Percentiles rank a stretch among this genome's conserved stretches.
These are phyloP conservation scores for Corydoras maculifer DNA, from an alignment of 2,113 vertebrate genomes.

Conservation along the genomic window DNA sequence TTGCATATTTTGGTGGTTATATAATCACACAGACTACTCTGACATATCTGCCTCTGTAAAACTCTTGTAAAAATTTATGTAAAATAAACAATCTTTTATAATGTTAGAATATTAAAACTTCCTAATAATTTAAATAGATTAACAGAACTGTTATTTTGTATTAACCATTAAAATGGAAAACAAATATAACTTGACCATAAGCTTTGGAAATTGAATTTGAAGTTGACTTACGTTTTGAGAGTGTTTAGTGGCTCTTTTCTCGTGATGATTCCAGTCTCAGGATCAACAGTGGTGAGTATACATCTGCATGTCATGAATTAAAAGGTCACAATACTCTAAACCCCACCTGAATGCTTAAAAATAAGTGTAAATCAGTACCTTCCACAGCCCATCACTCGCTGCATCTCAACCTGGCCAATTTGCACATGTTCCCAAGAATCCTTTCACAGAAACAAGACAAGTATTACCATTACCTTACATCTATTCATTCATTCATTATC, in stretches of 20 bases:
- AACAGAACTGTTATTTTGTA: too few relatives aligned
- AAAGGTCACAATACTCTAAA: neutral
- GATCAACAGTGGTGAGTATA: slow-evolving; percentile 84
- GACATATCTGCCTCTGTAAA: too few relatives aligned
- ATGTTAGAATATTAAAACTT: too few relatives aligned
- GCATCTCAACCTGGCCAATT: slow-evolving; percentile 76
- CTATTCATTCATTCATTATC: too few relatives aligned
- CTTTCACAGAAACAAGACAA: slow-evolving; percentile 55
- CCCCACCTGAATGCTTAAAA: too few relatives aligned
- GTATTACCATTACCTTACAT: neutral
- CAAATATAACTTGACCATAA: too few relatives aligned
- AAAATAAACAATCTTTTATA: too few relatives aligned
- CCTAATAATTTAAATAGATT: too few relatives aligned
- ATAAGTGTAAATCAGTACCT: slow-evolving; percentile 63
- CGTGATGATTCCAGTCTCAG: slow-evolving; percentile 80
- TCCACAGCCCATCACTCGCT: slow-evolving; percentile 74
- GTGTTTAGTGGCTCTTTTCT: slow-evolving; percentile 88
- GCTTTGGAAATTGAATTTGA: neutral
- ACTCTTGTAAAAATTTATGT: too few relatives aligned
- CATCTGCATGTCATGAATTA: slow-evolving; percentile 65
- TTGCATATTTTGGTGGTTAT: too few relatives aligned
- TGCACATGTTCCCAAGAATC: slow-evolving; percentile 85
- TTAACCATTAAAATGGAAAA: too few relatives aligned
- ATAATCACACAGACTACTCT: too few relatives aligned
- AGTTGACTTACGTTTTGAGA: slow-evolving; percentile 73